These are phyloP conservation scores for Coreoperca whiteheadi DNA, from an alignment of 2,113 vertebrate species.

Conservation along the genomic window DNA sequence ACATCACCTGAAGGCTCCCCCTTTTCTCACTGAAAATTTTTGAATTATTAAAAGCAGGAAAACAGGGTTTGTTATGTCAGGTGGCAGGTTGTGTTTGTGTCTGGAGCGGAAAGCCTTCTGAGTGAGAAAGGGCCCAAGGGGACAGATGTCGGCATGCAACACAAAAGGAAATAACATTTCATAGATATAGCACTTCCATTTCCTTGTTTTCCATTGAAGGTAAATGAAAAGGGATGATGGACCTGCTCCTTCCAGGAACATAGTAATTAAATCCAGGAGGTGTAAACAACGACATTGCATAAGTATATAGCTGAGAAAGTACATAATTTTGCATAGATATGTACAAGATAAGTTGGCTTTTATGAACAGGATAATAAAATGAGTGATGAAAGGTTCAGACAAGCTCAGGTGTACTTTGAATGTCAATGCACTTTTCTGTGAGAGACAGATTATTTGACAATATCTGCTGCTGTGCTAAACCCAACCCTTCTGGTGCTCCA, in stretches of 20 bases:
- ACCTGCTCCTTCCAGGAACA: neutral
- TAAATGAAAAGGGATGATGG: conserved; percentile 21
- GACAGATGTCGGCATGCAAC: conserved; percentile 27
- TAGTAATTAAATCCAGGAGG: conserved; percentile 7
- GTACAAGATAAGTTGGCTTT: neutral
- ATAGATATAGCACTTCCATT: neutral
- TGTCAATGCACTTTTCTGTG: neutral
- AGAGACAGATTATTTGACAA: neutral
- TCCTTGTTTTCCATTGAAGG: conserved; percentile 13
- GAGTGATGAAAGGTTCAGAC: neutral
- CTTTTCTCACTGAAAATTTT: conserved; percentile 18
- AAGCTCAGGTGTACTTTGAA: conserved; percentile 8
- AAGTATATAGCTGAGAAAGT: conserved; percentile 11
- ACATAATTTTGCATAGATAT: neutral
- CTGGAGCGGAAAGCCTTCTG: conserved; percentile 8
- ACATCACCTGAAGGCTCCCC: neutral
- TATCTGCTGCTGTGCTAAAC: neutral
- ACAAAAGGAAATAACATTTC: conserved; percentile 52
- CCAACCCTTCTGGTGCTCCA: conserved; percentile 4
- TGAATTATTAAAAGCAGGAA: conserved; percentile 43
- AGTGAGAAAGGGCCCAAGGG: conserved; percentile 6
- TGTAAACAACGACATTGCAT: neutral
- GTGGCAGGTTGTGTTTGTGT: conserved; percentile 46
- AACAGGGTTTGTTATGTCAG: conserved; percentile 41
- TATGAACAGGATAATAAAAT: neutral